Percentiles rank a stretch among this genome's conserved stretches.
Conservation (phyloP, 2,888 invertebrate species). For the Blastobasis lacticolella region DNA sequence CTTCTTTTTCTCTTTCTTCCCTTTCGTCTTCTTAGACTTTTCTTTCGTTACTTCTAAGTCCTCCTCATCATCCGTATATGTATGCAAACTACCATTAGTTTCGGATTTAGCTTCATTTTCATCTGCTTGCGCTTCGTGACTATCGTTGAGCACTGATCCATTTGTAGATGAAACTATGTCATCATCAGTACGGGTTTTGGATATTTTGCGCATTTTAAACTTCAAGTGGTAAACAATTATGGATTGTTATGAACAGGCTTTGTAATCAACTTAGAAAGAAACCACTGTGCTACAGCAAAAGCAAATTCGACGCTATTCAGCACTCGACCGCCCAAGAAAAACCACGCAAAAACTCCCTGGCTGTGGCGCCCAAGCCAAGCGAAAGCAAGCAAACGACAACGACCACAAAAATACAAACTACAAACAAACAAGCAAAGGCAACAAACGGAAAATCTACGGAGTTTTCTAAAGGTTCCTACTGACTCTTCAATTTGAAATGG, state of each 20-base stretch:
- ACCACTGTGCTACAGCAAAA: no score
- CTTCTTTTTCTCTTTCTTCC: slow-evolving; percentile 41
- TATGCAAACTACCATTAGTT: slow-evolving; percentile 14
- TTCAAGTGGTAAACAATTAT: slow-evolving; percentile 29
- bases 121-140: slow-evolving; percentile 16
- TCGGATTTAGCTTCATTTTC: slow-evolving; percentile 16
- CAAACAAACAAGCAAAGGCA: no score
- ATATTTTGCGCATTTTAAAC: slow-evolving; percentile 57
- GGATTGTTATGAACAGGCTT: slow-evolving; percentile 7
- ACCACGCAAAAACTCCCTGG: no score
- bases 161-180: slow-evolving; percentile 64
- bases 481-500: no score
- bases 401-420: neutral
- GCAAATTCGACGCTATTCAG: no score
- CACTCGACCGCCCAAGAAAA: no score
- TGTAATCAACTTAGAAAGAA: neutral
- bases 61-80: slow-evolving; percentile 8
- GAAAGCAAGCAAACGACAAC: neutral
- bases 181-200: slow-evolving; percentile 59
- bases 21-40: slow-evolving; percentile 32
- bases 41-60: slow-evolving; percentile 16
- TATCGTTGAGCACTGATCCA: slow-evolving; percentile 43
- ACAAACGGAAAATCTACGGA: no score
- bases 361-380: no score
- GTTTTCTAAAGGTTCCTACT: no score